Evolutionary conservation across 1,140 invertebrate genomes (phyloP).

Genomic region (Rhizoglyphus robini): DNA sequence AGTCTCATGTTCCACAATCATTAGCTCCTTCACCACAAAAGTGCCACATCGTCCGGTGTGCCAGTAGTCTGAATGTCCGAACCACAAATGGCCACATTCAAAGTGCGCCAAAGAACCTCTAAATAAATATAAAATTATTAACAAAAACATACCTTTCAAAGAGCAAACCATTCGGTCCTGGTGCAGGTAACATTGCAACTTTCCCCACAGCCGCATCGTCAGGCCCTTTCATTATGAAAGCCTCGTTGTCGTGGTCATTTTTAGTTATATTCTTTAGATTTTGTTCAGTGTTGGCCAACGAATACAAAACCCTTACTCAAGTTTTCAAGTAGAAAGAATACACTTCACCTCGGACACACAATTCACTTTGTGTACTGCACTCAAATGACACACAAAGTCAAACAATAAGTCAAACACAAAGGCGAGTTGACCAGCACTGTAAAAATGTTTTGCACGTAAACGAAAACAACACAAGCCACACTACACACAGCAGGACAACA

Average conservation of each 20-base stretch:
- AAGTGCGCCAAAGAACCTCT: conserved; percentile 44
- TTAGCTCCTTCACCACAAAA: conserved; percentile 63
- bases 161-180: conserved; percentile 17
- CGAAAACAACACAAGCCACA: too few relatives aligned
- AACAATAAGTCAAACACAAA: too few relatives aligned
- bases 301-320: too few relatives aligned
- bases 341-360: too few relatives aligned
- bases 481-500: too few relatives aligned
- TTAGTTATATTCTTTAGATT: too few relatives aligned
- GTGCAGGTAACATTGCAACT: conserved; percentile 14
- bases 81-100: conserved; percentile 85
- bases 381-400: too few relatives aligned
- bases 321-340: too few relatives aligned
- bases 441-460: too few relatives aligned
- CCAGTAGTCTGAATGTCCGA: conserved; percentile 88
- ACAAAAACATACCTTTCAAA: not conserved
- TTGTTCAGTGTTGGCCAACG: too few relatives aligned
- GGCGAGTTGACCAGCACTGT: too few relatives aligned
- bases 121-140: not conserved
- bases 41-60: conserved; percentile 62
- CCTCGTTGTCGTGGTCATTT: not conserved
- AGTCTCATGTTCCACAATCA: conserved; percentile 80
- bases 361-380: too few relatives aligned
- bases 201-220: conserved; percentile 12
- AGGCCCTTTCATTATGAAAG: not conserved